Base-by-base conservation (phyloP, 2,888 invertebrate species). In the Lepidocyrtoides sp. region DNA sequence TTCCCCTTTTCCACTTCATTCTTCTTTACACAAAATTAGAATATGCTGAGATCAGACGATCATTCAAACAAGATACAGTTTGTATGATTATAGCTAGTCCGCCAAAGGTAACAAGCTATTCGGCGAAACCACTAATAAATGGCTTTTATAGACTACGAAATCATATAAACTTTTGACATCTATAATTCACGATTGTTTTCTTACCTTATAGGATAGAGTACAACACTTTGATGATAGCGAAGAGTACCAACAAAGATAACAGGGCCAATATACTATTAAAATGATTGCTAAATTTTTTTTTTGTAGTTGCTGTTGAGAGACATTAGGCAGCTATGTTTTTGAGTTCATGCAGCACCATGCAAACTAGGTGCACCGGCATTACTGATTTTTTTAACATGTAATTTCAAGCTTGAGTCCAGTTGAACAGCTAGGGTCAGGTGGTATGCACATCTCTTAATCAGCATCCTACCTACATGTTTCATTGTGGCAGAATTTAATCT, bases 231-330 rank as follows among this genome's bases (percentile, higher is more conserved):
- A 41, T 41, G 69, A 36, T 4, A 2, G 20, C 20, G 69, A 41
- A 36, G 36, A 20, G 36, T 2, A 36, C 7, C 12, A 60, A n/a
- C 26, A n/a, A n/a, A 17, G 36, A 41, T 17, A 17, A 69, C n/a
- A 12, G 20, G 17, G 69, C 36, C 17, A 36, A 36, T 17, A 8
- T 3, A 12, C 63, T 17, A 69, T 69, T 69, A 69, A 69, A 69
- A 69, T 69, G 69, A 69, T 69, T 69, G 41, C 69, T 69, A 41
- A 32, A 57, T 5, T 17, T 57, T 41, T 69, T 69, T n/a, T 32
- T 66, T 5, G 32, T 29, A 20, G 26, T 8, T 36, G 26, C 2
- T 0, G 41, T 17, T 41, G 0, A 17, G 17, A 41, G 36, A 29
- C 69, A 41, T 69, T 69, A 20, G 69, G 5, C 20, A 14, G 23